A percentile compares a stretch with the other conserved stretches of the same genome.
Evolutionary conservation across 2,888 invertebrate species (phyloP).

Genomic region (Cremastobaeus sp.): DNA sequence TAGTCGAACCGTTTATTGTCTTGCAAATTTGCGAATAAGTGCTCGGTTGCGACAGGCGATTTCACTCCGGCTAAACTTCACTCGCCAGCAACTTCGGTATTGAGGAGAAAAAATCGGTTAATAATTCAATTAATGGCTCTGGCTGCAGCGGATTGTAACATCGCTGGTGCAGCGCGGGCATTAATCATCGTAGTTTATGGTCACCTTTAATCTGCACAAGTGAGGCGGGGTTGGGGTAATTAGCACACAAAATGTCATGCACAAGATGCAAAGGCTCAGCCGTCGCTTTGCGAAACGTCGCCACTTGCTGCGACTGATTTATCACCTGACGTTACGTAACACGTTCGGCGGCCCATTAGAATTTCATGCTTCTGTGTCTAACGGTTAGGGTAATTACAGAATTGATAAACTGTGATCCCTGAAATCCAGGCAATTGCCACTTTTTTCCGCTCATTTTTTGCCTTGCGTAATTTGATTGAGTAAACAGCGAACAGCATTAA

Average conservation of each 20-base stretch:
- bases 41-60: conserved; percentile 15
- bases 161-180: neutral
- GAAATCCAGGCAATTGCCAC: neutral
- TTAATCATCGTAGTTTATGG: conserved; percentile 41
- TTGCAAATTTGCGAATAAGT: conserved; percentile 23
- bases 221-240: conserved; percentile 27
- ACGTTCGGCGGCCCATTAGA: conserved; percentile 38
- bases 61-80: conserved; percentile 5
- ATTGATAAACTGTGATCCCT: conserved; percentile 8
- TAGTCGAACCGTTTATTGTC: conserved; percentile 18
- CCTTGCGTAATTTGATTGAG: too few relatives aligned
- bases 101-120: neutral
- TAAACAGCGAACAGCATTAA: too few relatives aligned
- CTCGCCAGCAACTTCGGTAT: too few relatives aligned
- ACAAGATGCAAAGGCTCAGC: conserved; percentile 35
- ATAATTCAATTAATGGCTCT: neutral
- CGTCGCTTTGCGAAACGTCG: conserved; percentile 40
- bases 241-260: conserved; percentile 51
- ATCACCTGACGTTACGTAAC: conserved; percentile 48
- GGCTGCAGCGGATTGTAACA: conserved; percentile 9
- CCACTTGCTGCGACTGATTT: conserved; percentile 51
- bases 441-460: neutral
- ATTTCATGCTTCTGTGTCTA: conserved; percentile 42
- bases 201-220: conserved; percentile 23
- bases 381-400: conserved; percentile 28